Base-by-base conservation (phyloP, 2,888 invertebrate genomes). In the Rotaria socialis region DNA sequence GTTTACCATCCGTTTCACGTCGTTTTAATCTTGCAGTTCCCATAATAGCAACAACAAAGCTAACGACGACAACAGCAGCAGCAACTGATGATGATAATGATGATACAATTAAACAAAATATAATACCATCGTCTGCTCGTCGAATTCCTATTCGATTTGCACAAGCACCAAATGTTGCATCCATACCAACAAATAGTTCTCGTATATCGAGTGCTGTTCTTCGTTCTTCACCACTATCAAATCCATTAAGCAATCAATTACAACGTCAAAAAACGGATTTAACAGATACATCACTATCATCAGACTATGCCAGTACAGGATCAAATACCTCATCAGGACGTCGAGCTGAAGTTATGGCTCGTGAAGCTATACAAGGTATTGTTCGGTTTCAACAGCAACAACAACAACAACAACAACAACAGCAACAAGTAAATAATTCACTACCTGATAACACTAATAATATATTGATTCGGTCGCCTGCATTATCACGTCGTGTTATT, bases 331-430 rank as follows among this genome's bases (percentile, higher is more conserved):
- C 80, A n/a, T 47, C 47, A n/a, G 2, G 2, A 24, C 80, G 80
- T 47, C 80, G 80, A 80, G 80, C 80, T n/a, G 80, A 80, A 80
- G 24, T 47, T 22, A 80, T 80, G 80, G 80, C 80, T n/a, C 80
- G 80, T 47, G 80, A 80, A 80, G 80, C 80, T 2, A 80, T 80
- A 4, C 80, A 80, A 80, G 80, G 80, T 47, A 80, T 80, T n/a
- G n/a, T 22, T 47, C 80, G 80, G 8, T 80, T 80, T 80, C 80
- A 80, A 80, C 67, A 67, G 19, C 67, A 67, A 27, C 67, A 67
- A 35, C 67, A 35, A 67, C n/a, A n/a, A n/a, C n/a, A n/a, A n/a
- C 80, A 80, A 80, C 67, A 67, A 19, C 80, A 80, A 80, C 67
- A 67, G 19, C 27, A n/a, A 67, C 67, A 67, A 67, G 16, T 2